Evolutionary conservation across 2,888 invertebrate species (phyloP).

Genomic region (Drosophila meridionalis): DNA sequence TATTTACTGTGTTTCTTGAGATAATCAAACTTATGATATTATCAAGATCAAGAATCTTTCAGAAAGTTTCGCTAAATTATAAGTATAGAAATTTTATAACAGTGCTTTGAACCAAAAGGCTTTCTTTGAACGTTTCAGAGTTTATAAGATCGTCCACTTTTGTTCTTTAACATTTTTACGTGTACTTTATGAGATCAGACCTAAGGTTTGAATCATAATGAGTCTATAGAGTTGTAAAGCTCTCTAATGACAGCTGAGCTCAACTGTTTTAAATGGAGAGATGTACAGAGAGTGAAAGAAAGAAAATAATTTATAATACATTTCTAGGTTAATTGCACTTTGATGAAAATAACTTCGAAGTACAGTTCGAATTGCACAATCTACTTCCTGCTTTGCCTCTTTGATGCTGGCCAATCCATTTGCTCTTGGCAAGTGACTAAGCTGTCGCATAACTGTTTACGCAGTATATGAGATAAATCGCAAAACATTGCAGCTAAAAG

Average conservation of each 20-base stretch:
- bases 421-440: constrained; percentile 3
- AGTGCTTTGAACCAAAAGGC: neutral
- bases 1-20: no score
- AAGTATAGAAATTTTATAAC: neutral
- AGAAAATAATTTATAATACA: neutral
- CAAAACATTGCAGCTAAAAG: neutral
- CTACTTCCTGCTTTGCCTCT: neutral
- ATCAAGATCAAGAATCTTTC: neutral
- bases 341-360: neutral
- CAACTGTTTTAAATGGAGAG: neutral
- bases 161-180: neutral
- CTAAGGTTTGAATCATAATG: neutral
- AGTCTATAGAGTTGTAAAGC: neutral
- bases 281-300: neutral
- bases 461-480: neutral
- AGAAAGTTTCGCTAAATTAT: neutral
- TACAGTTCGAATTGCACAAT: constrained; percentile 27
- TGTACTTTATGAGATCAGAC: neutral
- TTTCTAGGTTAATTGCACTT: constrained; percentile 17
- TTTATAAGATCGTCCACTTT: neutral
- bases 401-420: constrained; percentile 24
- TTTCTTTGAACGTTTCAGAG: neutral
- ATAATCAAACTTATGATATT: no score
- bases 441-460: constrained; percentile 1
- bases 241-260: neutral